Evolutionary conservation across 2,797 vertebrate species (phyloP), one percentile per base, ranked within the genome.

Genomic region (Buphagus erythrorhynchus): DNA sequence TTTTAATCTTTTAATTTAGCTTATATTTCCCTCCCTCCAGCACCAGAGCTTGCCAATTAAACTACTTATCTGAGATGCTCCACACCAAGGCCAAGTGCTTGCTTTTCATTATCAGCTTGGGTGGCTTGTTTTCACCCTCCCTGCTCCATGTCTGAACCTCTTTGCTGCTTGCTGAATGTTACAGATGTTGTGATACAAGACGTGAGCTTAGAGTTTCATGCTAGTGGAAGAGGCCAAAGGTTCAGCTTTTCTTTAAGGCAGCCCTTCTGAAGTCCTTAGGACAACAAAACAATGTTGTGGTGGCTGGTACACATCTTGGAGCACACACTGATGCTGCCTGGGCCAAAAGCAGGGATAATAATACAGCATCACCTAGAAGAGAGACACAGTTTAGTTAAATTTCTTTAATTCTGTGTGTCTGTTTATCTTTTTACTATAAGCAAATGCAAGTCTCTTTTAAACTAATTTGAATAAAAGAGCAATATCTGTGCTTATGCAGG

Each of bases 1-100:
- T 95, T 96, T 92, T 95, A 97, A 96, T 97, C 95, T 97, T 97
- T 97, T 97, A 96, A 97, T 97, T 97, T 97, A 95, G 90, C 86
- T 96, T 93, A 95, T 94, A 96, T 97, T 96, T 94, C 86, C 93
- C 91, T 95, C 88, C 91, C 83, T 96, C 86, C 68, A 80, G 91
- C 77, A 92, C 87, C 52, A 94, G 65, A 69, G 48, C 54, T 84
- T 96, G 92, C 93, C 95, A 97, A 97, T 97, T 97, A 97, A 96
- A 96, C 88, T 95, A 96, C 86, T 97, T 96, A 96, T 95, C 96
- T 95, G 88, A 89, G 84, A 90, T 92, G 78, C 82, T 94, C 91
- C 92, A 88, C 61, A 74, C 86, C 83, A 92, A 93, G 94, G 79
- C 93, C 92, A 92, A 93, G 63, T 87, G 83, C 88, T 58, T 94